Base-by-base conservation (phyloP, 1,140 invertebrate species). In the Leptinotarsa undecemlineata region DNA sequence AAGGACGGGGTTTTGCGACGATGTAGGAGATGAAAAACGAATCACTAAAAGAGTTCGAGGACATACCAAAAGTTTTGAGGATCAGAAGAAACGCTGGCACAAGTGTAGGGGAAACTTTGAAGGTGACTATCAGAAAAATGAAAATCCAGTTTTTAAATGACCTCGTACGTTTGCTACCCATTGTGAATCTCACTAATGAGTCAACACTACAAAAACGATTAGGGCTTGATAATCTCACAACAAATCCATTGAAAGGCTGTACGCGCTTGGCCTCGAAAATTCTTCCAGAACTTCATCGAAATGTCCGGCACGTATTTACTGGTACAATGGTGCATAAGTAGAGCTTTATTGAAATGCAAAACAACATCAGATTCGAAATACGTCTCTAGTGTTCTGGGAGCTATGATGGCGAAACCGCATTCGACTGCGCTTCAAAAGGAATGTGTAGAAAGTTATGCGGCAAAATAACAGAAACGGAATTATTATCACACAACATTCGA, bases 221-320 rank as follows among this genome's bases (percentile, higher is more conserved):
- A 57, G 51, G 14, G n/a, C 17, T 57, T 42, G n/a, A 57, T 57
- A 19, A 57, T 57, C 51, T 57, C 51, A n/a, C 15, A 57, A 57
- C 51, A 57, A 57, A 57, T 57, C 51, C 17, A 19, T 4, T 57
- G 51, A 57, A 57, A 57, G 4, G 51, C 51, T 57, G 51, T 17
- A n/a, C 51, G 15, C 51, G 66, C 33, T 42, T 33, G 33, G 33
- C 15, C 4, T 68, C 42, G 42, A 14, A 47, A 68, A 68, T 68
- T 68, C 42, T 33, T 47, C 23, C 15, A 19, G 66, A 68, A 68
- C 23, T 68, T 33, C 42, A 26, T 68, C 66, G 42, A 68, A 68
- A 68, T 68, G 66, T 68, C 66, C 66, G 23, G 66, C 66, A 68
- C 66, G 66, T 68, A 42, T 21, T 68, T 68, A 68, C 66, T 68